A percentile compares a stretch with the other conserved stretches of the same genome.
Conservation (phyloP, 2,797 vertebrate genomes). For the Pipistrellus nathusii region DNA sequence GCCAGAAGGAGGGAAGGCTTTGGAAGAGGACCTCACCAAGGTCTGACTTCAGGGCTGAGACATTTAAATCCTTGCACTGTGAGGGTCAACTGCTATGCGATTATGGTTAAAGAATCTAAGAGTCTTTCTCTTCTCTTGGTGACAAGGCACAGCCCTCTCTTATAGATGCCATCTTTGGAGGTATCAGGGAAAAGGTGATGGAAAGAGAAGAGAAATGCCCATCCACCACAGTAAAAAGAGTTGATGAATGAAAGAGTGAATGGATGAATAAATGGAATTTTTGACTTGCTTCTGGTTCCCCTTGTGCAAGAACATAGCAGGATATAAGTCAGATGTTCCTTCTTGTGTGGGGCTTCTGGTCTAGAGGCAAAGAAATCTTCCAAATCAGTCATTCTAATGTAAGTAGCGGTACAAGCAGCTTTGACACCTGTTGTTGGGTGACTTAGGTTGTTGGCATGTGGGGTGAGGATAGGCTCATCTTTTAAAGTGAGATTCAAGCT, state of each 20-base stretch:
- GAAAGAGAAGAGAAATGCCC: not conserved
- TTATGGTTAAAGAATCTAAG: not conserved
- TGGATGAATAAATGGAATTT: not conserved
- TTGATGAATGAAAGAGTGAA: not conserved
- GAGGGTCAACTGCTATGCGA: not conserved
- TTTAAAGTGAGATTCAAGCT: not conserved
- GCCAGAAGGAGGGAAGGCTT: not conserved
- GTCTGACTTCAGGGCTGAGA: not conserved
- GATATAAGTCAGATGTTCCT: not conserved
- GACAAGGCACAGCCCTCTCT: not conserved
- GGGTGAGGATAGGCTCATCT: not conserved
- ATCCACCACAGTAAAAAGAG: not conserved
- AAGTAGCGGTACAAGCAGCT: not conserved
- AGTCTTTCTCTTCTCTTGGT: not conserved
- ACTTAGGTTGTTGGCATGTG: not conserved
- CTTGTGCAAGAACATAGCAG: not conserved
- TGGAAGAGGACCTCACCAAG: not conserved
- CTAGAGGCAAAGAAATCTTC: not conserved
- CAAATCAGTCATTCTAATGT: not conserved
- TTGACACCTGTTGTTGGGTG: not conserved
- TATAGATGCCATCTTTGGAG: not conserved
- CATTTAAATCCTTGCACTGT: not conserved
- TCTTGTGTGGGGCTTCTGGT: not conserved
- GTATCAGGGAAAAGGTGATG: not conserved
- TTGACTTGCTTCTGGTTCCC: not conserved